phyloP scores from a whole-genome alignment of 2,797 vertebrate species.

The Thaleichthys pacificus region DNA sequence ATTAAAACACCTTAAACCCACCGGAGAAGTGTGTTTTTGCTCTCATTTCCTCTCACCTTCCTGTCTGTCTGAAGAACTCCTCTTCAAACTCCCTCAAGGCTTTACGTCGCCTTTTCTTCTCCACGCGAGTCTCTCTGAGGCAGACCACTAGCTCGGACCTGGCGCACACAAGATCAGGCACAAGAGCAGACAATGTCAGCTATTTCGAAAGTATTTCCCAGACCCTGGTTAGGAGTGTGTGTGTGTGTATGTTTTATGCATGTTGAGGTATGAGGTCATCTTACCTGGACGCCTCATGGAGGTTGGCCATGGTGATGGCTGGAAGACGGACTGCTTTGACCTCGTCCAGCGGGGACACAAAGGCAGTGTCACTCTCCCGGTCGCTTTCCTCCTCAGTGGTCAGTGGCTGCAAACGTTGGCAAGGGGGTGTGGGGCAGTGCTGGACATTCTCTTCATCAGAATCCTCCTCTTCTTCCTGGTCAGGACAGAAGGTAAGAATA shows the following conservation, averaged over 20 bases:
- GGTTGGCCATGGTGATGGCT: constrained; percentile 84
- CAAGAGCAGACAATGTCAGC: no score
- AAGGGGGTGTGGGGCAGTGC: constrained; percentile 61
- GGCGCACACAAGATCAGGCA: constrained; percentile 9
- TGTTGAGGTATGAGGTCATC: not conserved
- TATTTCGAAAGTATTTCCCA: not conserved
- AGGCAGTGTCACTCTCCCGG: constrained; percentile 77
- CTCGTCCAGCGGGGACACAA: constrained; percentile 83
- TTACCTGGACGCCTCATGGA: constrained; percentile 92
- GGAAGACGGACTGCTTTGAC: constrained; percentile 79
- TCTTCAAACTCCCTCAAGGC: constrained; percentile 91
- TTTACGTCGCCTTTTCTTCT: constrained; percentile 89
- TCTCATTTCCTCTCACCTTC: constrained; percentile 76
- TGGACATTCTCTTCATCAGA: constrained; percentile 88
- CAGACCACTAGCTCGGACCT: constrained; percentile 89
- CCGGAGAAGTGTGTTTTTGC: not conserved
- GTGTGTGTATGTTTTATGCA: not conserved
- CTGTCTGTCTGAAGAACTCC: constrained; percentile 88
- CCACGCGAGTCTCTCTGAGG: constrained; percentile 86
- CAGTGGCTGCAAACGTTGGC: constrained; percentile 44
- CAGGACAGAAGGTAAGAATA: constrained; percentile 4
- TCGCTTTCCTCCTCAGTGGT: constrained; percentile 76
- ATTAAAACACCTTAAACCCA: constrained; percentile 45
- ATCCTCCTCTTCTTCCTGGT: constrained; percentile 94
- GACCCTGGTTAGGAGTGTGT: not conserved